These are phyloP conservation scores for Thymelicus lineola DNA, from an alignment of 2,888 invertebrate genomes.

Conservation along the genomic window DNA sequence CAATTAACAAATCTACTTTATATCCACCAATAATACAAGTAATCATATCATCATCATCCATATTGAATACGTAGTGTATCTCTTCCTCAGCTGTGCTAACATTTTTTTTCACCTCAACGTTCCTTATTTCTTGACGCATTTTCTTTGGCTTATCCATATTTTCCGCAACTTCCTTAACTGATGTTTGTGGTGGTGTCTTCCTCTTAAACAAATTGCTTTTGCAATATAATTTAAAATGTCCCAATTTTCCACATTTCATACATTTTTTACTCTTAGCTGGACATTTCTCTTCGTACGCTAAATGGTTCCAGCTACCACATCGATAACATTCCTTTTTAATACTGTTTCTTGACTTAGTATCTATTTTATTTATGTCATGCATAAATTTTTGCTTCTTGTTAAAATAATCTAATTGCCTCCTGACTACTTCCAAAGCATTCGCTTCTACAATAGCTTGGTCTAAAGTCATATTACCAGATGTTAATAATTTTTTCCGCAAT, in stretches of 20 bases:
- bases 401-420: not conserved
- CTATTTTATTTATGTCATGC: not conserved
- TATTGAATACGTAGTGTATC: no score
- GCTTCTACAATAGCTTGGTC: not conserved
- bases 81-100: no score
- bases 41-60: no score
- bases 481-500: not conserved
- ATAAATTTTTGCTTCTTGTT: not conserved
- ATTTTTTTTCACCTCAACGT: no score
- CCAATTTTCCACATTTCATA: constrained; percentile 45
- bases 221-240: not conserved
- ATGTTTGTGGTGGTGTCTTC: no score
- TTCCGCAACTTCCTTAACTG: no score
- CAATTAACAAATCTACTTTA: no score
- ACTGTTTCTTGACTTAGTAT: not conserved
- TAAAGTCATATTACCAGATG: not conserved
- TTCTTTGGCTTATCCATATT: no score
- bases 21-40: no score
- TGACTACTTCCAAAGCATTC: not conserved
- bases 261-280: constrained; percentile 42
- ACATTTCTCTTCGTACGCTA: not conserved
- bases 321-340: not conserved
- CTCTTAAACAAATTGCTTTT: no score
- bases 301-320: not conserved
- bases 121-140: no score